A percentile compares a stretch with the other conserved stretches of the same genome.
Conservation (phyloP, 2,888 invertebrate species). For the Colletes collaris region DNA sequence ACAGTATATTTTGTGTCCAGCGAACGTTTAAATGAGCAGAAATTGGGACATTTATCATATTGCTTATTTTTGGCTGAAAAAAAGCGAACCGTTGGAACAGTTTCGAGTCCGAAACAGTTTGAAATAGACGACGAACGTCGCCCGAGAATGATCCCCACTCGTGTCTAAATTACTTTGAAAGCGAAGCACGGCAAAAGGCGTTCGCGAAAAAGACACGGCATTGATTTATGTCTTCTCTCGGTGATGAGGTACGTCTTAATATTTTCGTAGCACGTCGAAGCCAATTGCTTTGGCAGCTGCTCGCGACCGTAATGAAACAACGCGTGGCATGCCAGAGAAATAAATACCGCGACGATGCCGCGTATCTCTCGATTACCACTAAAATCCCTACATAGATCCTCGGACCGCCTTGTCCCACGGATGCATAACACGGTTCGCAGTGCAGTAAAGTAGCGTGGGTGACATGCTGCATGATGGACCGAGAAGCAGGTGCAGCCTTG, state of each 20-base stretch:
- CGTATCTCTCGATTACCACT: slow-evolving; percentile 79
- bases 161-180: neutral
- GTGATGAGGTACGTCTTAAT: slow-evolving; percentile 58
- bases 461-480: slow-evolving; percentile 81
- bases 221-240: slow-evolving; percentile 56
- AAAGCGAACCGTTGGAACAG: too few relatives aligned
- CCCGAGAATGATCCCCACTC: neutral
- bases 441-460: slow-evolving; percentile 82
- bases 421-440: slow-evolving; percentile 81
- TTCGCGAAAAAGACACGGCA: slow-evolving; percentile 51
- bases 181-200: neutral
- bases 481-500: slow-evolving; percentile 81
- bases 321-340: slow-evolving; percentile 57
- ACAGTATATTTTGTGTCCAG: too few relatives aligned
- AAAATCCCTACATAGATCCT: slow-evolving; percentile 79
- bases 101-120: neutral
- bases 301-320: slow-evolving; percentile 61
- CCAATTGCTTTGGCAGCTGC: slow-evolving; percentile 70
- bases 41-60: too few relatives aligned
- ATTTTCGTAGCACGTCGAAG: slow-evolving; percentile 67
- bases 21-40: too few relatives aligned
- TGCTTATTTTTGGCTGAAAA: too few relatives aligned
- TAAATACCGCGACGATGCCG: slow-evolving; percentile 72
- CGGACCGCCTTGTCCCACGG: slow-evolving; percentile 76
- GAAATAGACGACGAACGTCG: neutral